Evolutionary conservation across 2,113 vertebrate species (phyloP).

Genomic region (Apaloderma vittatum): DNA sequence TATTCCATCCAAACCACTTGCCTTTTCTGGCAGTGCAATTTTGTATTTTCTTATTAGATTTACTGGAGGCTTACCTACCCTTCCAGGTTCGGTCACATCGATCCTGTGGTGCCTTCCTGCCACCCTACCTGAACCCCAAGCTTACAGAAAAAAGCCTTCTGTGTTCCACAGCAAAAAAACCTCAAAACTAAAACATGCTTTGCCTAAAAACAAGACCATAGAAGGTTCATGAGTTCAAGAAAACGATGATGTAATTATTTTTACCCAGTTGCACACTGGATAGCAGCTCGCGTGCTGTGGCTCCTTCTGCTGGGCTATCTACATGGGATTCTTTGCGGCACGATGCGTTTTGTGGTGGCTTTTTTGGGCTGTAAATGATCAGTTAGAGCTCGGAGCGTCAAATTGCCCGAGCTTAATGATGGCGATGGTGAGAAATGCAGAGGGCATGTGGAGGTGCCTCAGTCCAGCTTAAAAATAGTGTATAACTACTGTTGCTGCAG

Average conservation of each 20-base stretch:
- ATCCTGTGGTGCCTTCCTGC: not conserved
- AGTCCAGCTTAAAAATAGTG: not conserved
- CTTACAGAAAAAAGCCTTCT: not conserved
- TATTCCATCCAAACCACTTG: not conserved
- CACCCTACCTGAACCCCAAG: not conserved
- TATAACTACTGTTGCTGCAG: not conserved
- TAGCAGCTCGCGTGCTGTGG: no score
- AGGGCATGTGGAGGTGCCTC: not conserved
- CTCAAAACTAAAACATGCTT: not conserved
- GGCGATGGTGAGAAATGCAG: not conserved
- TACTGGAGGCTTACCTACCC: fast-evolving
- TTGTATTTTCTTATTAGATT: not conserved
- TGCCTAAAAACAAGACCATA: not conserved
- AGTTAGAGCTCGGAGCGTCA: not conserved
- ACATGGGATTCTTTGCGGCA: not conserved
- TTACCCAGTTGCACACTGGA: not conserved
- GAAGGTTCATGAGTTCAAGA: not conserved
- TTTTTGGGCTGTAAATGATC: not conserved
- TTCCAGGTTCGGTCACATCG: fast-evolving
- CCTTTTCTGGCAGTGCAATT: not conserved
- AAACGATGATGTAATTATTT: not conserved
- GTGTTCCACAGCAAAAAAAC: not conserved
- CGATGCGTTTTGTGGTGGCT: fast-evolving
- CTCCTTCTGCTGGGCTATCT: not conserved
- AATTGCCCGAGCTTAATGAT: not conserved